Base-by-base conservation (phyloP, 2,113 vertebrate species). In the Bufo gargarizans region DNA sequence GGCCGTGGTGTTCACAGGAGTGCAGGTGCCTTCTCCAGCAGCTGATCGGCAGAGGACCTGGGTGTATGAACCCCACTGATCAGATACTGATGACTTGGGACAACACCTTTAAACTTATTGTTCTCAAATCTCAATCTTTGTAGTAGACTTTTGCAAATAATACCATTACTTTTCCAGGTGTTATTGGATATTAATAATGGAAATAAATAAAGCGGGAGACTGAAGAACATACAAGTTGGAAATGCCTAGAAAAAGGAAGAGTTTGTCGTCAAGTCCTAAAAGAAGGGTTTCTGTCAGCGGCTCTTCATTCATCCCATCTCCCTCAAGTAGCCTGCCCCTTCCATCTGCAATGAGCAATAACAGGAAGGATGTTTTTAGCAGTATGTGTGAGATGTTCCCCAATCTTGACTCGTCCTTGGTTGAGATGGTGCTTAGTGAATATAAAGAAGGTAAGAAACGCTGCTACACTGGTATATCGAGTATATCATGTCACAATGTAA, bases 341-440 rank as follows among this genome's bases (percentile, higher is more conserved):
- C 50, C 82, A 20, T 20, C 76, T 55, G 84, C 86, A 79, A 59
- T 77, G 72, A 77, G 82, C 72, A 84, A 80, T 86, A 89, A 93
- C 91, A 91, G 89, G 88, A 95, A 98, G 88, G 91, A 94, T 20
- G 95, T 98, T 89, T 91, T 97, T 88, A 94, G 91, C 89, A 94
- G 87, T 89, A 95, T 98, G 96, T 96, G 95, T 91, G 98, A 99
- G 91, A 97, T 99, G 95, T 99, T 99, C 92, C 96, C 97, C 59
- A 95, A 97, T 81, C 91, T 99, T 92, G 98, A 99, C 91, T 96
- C 97, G 1, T 96, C 96, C 87, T 97, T 99, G 78, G 93, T 99
- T 61, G 96, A 97, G 93, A 97, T 99, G 92, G 96, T 99, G 92
- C 96, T 99, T 65, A 96, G 96, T 89, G 98, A 99, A 93, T 97